phyloP scores from a whole-genome alignment of 1,140 invertebrate species.

The Papilio xuthus region DNA sequence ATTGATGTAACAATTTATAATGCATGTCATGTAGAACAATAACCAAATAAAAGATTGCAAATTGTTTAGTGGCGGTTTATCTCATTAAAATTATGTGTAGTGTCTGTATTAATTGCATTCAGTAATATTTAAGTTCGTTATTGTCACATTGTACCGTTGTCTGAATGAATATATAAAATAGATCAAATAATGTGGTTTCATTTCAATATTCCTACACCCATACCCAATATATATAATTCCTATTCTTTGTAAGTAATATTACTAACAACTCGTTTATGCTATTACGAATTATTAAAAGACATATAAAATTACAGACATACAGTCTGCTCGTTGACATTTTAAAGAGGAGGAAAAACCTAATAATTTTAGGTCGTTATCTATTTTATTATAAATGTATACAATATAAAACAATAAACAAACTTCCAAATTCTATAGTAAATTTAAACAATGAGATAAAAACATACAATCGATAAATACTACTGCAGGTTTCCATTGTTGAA shows the following conservation, averaged over 20 bases:
- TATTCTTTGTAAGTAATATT: not conserved
- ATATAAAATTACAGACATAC: too few species aligned
- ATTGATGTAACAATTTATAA: constrained; percentile 49
- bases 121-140: constrained; percentile 78
- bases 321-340: too few species aligned
- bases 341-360: too few species aligned
- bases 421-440: too few species aligned
- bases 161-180: constrained; percentile 79
- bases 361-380: too few species aligned
- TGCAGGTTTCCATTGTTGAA: too few species aligned
- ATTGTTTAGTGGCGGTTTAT: constrained; percentile 63
- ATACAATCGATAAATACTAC: too few species aligned
- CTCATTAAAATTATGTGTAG: constrained; percentile 60
- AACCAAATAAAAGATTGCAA: constrained; percentile 55
- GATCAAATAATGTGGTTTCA: constrained; percentile 68
- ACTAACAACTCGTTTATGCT: too few species aligned
- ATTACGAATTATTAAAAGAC: too few species aligned
- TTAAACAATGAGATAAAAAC: too few species aligned
- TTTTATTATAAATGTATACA: too few species aligned
- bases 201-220: constrained; percentile 45
- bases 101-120: constrained; percentile 70
- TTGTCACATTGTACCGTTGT: constrained; percentile 79
- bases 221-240: not conserved
- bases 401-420: too few species aligned
- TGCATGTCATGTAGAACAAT: constrained; percentile 59